Evolutionary conservation across 2,888 invertebrate genomes (phyloP).

Genomic region (Volucella bombylans): DNA sequence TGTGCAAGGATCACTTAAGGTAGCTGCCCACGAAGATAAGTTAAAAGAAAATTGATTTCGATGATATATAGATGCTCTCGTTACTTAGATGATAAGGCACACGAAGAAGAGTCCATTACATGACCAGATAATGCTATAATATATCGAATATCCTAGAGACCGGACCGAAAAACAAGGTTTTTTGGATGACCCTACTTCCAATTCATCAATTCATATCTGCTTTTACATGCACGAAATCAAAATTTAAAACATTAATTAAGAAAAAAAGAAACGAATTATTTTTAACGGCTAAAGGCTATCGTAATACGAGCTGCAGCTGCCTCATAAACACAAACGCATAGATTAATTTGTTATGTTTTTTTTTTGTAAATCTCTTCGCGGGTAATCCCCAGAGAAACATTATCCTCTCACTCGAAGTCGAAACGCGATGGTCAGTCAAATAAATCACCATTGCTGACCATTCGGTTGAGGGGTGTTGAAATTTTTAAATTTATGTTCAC

Average conservation of each 20-base stretch:
- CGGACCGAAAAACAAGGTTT: no score
- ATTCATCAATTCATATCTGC: no score
- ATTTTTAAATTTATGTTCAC: constrained; percentile 52
- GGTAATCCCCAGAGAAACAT: constrained; percentile 53
- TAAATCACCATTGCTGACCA: constrained; percentile 64
- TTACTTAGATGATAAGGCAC: no score
- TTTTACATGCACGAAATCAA: neutral
- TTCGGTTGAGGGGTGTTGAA: constrained; percentile 61
- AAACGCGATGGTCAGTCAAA: constrained; percentile 41
- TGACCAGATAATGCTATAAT: no score
- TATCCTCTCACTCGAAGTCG: constrained; percentile 38
- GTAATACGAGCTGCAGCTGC: constrained; percentile 48
- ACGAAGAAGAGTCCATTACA: no score
- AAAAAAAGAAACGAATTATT: constrained; percentile 37
- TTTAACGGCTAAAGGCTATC: neutral
- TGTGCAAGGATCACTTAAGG: no score
- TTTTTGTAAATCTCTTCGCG: constrained; percentile 44
- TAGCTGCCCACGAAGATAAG: no score
- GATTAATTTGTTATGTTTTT: constrained; percentile 17
- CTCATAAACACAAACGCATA: neutral
- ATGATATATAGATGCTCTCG: no score
- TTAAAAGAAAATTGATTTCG: no score
- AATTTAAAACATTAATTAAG: constrained; percentile 1
- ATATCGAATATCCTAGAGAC: no score
- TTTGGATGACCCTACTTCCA: no score